Evolutionary conservation across 1,140 invertebrate species (phyloP).

Genomic region (Drosophila orosa): DNA sequence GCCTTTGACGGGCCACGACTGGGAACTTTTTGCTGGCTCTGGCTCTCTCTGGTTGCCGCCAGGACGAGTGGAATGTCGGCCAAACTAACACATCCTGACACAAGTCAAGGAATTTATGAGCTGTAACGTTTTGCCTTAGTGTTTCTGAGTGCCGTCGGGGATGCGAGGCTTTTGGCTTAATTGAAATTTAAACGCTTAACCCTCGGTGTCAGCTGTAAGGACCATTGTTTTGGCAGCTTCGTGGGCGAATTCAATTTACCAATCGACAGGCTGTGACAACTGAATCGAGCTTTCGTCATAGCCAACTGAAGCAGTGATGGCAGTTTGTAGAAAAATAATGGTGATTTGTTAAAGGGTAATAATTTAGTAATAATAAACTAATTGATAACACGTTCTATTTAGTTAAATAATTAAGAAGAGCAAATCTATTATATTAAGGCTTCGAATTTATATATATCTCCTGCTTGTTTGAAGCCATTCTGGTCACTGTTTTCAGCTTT

Average conservation of each 20-base stretch:
- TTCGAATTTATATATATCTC: background rate
- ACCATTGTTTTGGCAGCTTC: slow-evolving; percentile 55
- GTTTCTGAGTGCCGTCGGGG: slow-evolving; percentile 39
- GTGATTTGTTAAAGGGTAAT: background rate
- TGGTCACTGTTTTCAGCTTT: background rate
- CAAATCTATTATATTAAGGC: background rate
- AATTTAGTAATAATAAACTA: background rate
- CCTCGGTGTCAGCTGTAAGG: slow-evolving; percentile 67
- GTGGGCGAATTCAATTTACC: slow-evolving; percentile 63
- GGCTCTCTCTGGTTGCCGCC: slow-evolving; percentile 52
- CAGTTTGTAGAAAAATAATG: background rate
- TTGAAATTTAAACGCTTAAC: slow-evolving; percentile 80
- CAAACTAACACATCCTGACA: slow-evolving; percentile 76
- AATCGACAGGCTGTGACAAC: slow-evolving; percentile 13
- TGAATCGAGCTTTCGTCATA: slow-evolving; percentile 1
- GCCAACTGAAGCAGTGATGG: background rate
- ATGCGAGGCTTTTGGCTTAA: slow-evolving; percentile 70
- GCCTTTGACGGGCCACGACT: slow-evolving; percentile 59
- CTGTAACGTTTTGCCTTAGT: slow-evolving; percentile 63
- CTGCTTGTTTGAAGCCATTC: background rate
- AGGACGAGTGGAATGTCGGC: slow-evolving; percentile 69
- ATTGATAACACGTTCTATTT: background rate
- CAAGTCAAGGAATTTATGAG: slow-evolving; percentile 83
- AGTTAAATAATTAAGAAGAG: background rate
- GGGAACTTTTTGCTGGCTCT: slow-evolving; percentile 46